Evolutionary conservation across 2,888 invertebrate genomes (phyloP).

Genomic region (Balanococcus diminutus): DNA sequence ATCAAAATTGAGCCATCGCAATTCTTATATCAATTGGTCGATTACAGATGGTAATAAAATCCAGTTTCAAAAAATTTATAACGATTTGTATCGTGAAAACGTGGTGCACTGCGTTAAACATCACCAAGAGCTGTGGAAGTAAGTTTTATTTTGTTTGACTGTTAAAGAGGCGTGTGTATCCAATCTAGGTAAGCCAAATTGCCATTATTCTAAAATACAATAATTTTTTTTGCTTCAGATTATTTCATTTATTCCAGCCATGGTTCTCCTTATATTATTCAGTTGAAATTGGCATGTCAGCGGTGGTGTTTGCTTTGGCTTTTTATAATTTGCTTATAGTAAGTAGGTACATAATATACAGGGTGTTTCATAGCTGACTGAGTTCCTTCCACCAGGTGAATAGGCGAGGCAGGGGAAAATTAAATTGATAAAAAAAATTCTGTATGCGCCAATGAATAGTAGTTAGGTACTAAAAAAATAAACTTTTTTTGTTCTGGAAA

Average conservation of each 20-base stretch:
- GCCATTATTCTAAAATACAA: neutral
- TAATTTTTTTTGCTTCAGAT: neutral
- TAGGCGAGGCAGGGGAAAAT: too few relatives aligned
- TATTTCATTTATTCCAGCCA: neutral
- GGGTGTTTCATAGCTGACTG: too few relatives aligned
- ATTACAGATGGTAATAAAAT: neutral
- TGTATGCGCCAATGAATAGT: too few relatives aligned
- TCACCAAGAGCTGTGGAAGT: slow-evolving; percentile 1
- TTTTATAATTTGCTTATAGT: slow-evolving; percentile 34
- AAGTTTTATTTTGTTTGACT: neutral
- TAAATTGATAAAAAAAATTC: too few relatives aligned
- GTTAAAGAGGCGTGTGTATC: too few relatives aligned
- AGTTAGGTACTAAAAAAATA: too few relatives aligned
- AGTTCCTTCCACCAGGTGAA: too few relatives aligned
- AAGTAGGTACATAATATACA: too few relatives aligned
- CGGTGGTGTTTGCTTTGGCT: neutral
- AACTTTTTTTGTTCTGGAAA: too few relatives aligned
- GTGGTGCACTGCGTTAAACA: slow-evolving; percentile 5
- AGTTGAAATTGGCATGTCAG: neutral
- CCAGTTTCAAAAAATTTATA: neutral
- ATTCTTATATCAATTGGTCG: neutral
- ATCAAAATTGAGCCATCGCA: neutral
- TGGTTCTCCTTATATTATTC: slow-evolving; percentile 12
- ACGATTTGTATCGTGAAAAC: neutral
- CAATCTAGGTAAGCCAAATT: too few relatives aligned